Evolutionary conservation across 2,113 vertebrate species (phyloP).

Genomic region (Phainopepla nitens): DNA sequence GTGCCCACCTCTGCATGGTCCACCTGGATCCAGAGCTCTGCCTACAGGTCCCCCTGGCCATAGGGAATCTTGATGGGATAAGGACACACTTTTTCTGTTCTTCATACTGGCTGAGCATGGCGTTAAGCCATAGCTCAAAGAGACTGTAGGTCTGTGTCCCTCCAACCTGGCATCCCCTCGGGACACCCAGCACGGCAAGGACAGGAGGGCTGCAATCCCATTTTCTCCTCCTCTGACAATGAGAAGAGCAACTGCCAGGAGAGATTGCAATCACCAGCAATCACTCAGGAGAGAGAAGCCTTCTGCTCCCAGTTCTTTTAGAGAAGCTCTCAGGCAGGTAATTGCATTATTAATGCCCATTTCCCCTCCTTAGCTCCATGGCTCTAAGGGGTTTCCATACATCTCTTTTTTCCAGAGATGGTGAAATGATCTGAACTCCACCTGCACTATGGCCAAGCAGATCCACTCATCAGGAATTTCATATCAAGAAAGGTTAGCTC

Average conservation of each 20-base stretch:
- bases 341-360: constrained; percentile 15
- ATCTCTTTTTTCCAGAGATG: neutral
- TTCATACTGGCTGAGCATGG: neutral
- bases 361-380: neutral
- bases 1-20: neutral
- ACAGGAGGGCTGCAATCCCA: neutral
- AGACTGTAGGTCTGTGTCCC: neutral
- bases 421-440: neutral
- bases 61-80: neutral
- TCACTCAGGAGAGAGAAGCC: neutral
- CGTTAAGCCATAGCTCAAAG: neutral
- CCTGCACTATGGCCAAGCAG: neutral
- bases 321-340: neutral
- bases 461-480: neutral
- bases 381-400: neutral
- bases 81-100: neutral
- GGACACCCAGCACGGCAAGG: neutral
- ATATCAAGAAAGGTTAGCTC: neutral
- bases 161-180: neutral
- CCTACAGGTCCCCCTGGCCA: neutral
- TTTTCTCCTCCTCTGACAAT: neutral
- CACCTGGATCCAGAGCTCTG: neutral
- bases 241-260: neutral
- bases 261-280: neutral
- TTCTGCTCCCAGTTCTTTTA: neutral